A percentile compares a stretch with the other conserved stretches of the same genome.
These are phyloP conservation scores for Xyrichtys novacula DNA, from an alignment of 2,797 vertebrate species.

Conservation along the genomic window DNA sequence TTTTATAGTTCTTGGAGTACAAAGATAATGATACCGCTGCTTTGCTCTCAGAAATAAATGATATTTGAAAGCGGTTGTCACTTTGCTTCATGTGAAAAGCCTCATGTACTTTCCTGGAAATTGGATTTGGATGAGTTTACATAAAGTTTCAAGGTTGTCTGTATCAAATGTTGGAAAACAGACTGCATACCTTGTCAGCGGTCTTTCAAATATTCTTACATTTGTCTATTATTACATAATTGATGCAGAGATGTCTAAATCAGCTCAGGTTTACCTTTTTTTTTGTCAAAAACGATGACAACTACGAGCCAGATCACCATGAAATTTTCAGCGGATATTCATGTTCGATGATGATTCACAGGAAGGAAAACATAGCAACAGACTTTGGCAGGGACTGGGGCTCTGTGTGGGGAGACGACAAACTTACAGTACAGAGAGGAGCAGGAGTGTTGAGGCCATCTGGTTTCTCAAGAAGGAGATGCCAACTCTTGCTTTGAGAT, in stretches of 20 bases:
- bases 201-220: too few relatives aligned
- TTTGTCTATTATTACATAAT: too few relatives aligned
- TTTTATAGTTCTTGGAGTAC: too few relatives aligned
- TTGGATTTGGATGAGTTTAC: too few relatives aligned
- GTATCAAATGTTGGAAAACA: too few relatives aligned
- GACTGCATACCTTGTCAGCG: too few relatives aligned
- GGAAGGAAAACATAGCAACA: slow-evolving; percentile 48
- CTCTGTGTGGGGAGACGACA: slow-evolving; percentile 25
- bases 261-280: background rate
- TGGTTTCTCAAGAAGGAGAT: slow-evolving; percentile 32
- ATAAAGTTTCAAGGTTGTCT: too few relatives aligned
- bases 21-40: background rate
- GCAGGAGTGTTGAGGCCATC: slow-evolving; percentile 47
- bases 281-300: background rate
- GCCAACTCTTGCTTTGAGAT: slow-evolving; percentile 17
- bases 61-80: background rate
- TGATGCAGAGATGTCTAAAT: background rate
- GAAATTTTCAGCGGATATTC: background rate
- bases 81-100: too few relatives aligned
- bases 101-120: too few relatives aligned
- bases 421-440: slow-evolving; percentile 36
- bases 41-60: background rate
- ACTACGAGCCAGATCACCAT: background rate
- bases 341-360: slow-evolving; percentile 41
- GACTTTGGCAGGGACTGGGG: slow-evolving; percentile 35